A percentile compares a stretch with the other conserved stretches of the same genome.
Evolutionary conservation across 2,888 invertebrate species (phyloP).

Genomic region (Drosophila ezoana): DNA sequence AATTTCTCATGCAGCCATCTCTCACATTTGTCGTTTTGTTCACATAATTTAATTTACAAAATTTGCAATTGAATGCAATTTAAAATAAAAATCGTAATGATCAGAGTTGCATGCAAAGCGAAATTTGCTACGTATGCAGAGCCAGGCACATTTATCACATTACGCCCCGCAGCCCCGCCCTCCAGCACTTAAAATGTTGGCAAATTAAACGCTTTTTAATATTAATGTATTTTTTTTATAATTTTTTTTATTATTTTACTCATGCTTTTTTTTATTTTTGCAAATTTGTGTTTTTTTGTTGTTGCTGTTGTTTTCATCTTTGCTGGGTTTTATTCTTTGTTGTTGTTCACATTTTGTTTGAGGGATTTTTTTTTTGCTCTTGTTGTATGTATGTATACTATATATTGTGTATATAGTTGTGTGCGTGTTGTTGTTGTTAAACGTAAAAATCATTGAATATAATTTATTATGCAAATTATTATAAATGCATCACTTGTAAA

Average conservation of each 20-base stretch:
- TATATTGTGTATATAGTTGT: slow-evolving; percentile 34
- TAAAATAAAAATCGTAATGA: slow-evolving; percentile 70
- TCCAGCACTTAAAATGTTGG: slow-evolving; percentile 57
- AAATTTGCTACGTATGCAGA: slow-evolving; percentile 49
- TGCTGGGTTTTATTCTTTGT: slow-evolving; percentile 52
- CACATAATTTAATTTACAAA: slow-evolving; percentile 69
- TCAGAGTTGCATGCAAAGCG: slow-evolving; percentile 39
- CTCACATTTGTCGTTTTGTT: slow-evolving; percentile 44
- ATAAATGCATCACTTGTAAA: slow-evolving; percentile 75
- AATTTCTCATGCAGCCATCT: slow-evolving; percentile 35
- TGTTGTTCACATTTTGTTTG: slow-evolving; percentile 65
- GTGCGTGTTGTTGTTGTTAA: slow-evolving; percentile 33
- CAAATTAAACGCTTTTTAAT: slow-evolving; percentile 78
- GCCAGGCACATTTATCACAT: slow-evolving; percentile 57
- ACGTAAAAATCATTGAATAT: slow-evolving; percentile 70
- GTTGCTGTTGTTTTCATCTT: slow-evolving; percentile 41
- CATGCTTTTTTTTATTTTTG: slow-evolving; percentile 64
- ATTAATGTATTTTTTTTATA: slow-evolving; percentile 71
- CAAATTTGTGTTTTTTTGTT: slow-evolving; percentile 54
- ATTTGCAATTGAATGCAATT: slow-evolving; percentile 71
- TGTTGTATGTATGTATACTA: slow-evolving; percentile 44
- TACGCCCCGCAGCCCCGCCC: slow-evolving; percentile 21
- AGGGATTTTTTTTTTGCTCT: slow-evolving; percentile 55
- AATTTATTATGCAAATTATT: slow-evolving; percentile 79
- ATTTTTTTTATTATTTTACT: slow-evolving; percentile 39